A percentile compares a stretch with the other conserved stretches of the same genome.
Evolutionary conservation across 2,113 vertebrate species (phyloP).

Genomic region (Nibea albiflora): DNA sequence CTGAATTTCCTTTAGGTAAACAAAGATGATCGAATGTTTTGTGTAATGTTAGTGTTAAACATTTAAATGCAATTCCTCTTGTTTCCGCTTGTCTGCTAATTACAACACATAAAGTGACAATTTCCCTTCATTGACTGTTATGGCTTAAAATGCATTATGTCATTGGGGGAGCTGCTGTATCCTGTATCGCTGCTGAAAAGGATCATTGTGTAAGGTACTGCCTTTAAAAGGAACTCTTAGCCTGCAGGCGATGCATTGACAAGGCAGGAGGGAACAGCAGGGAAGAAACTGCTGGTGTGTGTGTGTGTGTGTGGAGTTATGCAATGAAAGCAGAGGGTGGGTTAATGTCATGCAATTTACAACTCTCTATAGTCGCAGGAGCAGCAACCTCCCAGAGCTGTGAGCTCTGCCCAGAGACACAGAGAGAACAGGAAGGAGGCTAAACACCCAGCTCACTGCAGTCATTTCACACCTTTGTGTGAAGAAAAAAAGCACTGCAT

Average conservation of each 20-base stretch:
- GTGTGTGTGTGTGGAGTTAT: conserved; percentile 32
- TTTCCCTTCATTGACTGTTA: not conserved
- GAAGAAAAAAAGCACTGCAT: not conserved
- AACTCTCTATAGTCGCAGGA: conserved; percentile 38
- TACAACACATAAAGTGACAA: not conserved
- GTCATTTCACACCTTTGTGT: conserved; percentile 15
- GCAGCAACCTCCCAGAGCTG: conserved; percentile 43
- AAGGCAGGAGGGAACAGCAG: conserved; percentile 21
- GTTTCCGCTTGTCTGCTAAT: not conserved
- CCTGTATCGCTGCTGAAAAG: not conserved
- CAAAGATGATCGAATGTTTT: no score
- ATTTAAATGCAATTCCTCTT: not conserved
- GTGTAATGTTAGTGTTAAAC: no score
- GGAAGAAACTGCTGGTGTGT: not conserved
- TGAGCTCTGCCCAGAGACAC: conserved; percentile 38
- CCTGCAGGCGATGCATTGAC: conserved; percentile 26
- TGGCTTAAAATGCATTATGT: not conserved
- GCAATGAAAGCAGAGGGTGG: conserved; percentile 37
- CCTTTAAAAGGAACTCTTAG: not conserved
- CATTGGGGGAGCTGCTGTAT: not conserved
- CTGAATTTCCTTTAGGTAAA: no score
- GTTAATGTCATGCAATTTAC: conserved; percentile 57
- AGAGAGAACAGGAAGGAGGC: not conserved
- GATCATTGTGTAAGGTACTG: not conserved
- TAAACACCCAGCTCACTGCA: not conserved